Percentiles rank a stretch among this genome's conserved stretches.
Conservation (phyloP, 1,140 invertebrate genomes). For the Cotesia typhae region DNA sequence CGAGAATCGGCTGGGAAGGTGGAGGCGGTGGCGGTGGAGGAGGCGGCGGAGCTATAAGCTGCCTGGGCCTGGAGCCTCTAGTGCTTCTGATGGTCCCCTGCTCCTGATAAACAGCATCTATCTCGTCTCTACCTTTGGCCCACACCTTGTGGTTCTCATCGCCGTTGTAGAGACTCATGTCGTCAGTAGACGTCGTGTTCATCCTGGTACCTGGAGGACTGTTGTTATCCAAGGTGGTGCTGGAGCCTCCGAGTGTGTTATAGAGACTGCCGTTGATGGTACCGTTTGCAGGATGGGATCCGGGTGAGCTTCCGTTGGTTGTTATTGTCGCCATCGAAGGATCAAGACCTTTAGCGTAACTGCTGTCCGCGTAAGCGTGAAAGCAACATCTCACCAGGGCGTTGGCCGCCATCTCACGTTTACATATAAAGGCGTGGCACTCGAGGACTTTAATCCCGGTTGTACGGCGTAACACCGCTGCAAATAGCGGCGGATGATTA, state of each 20-base stretch:
- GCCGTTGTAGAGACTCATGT: constrained; percentile 83
- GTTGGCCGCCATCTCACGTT: constrained; percentile 92
- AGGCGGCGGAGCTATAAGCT: constrained; percentile 82
- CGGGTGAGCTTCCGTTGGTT: constrained; percentile 54
- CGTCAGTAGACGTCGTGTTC: constrained; percentile 73
- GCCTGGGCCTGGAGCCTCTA: constrained; percentile 80
- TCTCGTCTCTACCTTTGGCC: constrained; percentile 80
- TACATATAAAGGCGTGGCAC: constrained; percentile 99
- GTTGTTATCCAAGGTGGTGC: constrained; percentile 58
- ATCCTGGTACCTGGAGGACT: constrained; percentile 64
- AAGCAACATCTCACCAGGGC: constrained; percentile 94
- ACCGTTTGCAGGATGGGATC: constrained; percentile 48
- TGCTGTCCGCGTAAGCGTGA: constrained; percentile 93
- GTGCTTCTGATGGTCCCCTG: constrained; percentile 77
- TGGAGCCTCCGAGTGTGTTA: constrained; percentile 60
- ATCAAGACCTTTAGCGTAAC: constrained; percentile 86
- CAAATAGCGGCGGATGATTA: constrained; percentile 95
- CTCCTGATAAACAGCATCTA: constrained; percentile 77
- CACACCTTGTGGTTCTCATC: constrained; percentile 95
- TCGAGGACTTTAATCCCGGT: constrained; percentile 99
- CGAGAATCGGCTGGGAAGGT: constrained; percentile 59
- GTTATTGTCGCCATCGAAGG: constrained; percentile 55
- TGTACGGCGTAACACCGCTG: constrained; percentile 92
- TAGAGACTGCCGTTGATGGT: constrained; percentile 57
- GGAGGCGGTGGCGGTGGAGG: constrained; percentile 74